Percentiles rank a stretch among this genome's conserved stretches.
These are phyloP conservation scores for Thalassarche chlororhynchos DNA, from an alignment of 2,113 vertebrate genomes.

Conservation along the genomic window DNA sequence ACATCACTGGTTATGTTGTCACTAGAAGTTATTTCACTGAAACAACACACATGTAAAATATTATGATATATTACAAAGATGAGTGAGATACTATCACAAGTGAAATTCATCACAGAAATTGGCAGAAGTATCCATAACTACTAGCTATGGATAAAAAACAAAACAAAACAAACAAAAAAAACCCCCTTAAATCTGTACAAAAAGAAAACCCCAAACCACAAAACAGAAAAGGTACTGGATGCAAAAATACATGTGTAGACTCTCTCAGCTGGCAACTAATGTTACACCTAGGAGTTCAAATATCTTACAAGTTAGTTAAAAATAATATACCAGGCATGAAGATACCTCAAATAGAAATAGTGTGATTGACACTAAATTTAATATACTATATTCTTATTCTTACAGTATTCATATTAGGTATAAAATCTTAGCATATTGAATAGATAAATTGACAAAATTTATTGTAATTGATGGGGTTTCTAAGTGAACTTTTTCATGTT, in stretches of 20 bases:
- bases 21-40: not conserved
- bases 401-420: not conserved
- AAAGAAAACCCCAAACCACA: not conserved
- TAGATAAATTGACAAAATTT: not conserved
- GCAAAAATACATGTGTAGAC: not conserved
- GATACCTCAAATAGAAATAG: not conserved
- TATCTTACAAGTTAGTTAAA: not conserved
- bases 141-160: not conserved
- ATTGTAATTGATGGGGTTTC: not conserved
- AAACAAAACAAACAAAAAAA: not conserved
- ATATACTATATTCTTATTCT: not conserved
- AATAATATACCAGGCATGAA: not conserved
- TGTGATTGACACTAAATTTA: not conserved
- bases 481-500: not conserved
- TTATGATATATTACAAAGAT: not conserved
- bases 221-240: not conserved
- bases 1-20: not conserved
- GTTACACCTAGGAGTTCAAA: not conserved
- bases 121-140: not conserved
- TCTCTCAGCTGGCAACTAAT: not conserved
- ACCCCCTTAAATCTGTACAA: not conserved
- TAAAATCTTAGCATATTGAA: not conserved
- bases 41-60: not conserved
- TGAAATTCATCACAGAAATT: not conserved
- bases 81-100: not conserved